Evolutionary conservation across 1,140 invertebrate species (phyloP).

Genomic region (Prorops nasuta): DNA sequence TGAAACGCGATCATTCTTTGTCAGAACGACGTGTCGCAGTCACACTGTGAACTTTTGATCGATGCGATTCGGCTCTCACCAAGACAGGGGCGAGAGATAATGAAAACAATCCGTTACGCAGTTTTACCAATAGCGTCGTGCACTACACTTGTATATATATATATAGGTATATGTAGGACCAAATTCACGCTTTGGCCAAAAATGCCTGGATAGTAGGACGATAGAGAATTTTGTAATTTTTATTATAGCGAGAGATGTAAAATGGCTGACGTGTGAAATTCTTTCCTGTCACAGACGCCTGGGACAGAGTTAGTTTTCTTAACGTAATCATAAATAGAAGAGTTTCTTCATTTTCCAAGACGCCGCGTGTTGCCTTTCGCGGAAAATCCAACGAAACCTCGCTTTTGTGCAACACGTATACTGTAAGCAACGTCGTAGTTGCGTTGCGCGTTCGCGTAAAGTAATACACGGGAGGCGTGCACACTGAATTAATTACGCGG

Average conservation of each 20-base stretch:
- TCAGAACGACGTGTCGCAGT: slow-evolving; percentile 39
- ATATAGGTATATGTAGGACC: slow-evolving; percentile 8
- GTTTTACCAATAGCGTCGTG: too few relatives aligned
- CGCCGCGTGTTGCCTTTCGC: neutral
- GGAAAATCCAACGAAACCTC: slow-evolving; percentile 20
- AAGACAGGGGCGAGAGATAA: slow-evolving; percentile 19
- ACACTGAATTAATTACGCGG: too few relatives aligned
- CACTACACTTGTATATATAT: neutral
- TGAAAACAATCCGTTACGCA: slow-evolving; percentile 36
- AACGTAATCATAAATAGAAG: slow-evolving; percentile 16
- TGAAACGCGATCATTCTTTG: slow-evolving; percentile 38
- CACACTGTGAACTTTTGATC: slow-evolving; percentile 31
- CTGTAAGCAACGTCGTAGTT: neutral
- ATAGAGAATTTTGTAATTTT: too few relatives aligned
- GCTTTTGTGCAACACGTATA: slow-evolving; percentile 9
- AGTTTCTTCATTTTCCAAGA: slow-evolving; percentile 21
- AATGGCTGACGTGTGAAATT: too few relatives aligned
- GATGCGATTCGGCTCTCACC: slow-evolving; percentile 25
- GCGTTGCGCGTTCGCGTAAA: too few relatives aligned
- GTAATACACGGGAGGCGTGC: too few relatives aligned
- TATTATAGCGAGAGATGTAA: too few relatives aligned
- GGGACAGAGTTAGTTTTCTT: slow-evolving; percentile 11
- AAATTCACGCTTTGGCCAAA: too few relatives aligned
- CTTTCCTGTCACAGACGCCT: too few relatives aligned
- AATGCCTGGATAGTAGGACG: too few relatives aligned